phyloP scores from a whole-genome alignment of 2,113 vertebrate species.

The Tachysurus vachellii region DNA sequence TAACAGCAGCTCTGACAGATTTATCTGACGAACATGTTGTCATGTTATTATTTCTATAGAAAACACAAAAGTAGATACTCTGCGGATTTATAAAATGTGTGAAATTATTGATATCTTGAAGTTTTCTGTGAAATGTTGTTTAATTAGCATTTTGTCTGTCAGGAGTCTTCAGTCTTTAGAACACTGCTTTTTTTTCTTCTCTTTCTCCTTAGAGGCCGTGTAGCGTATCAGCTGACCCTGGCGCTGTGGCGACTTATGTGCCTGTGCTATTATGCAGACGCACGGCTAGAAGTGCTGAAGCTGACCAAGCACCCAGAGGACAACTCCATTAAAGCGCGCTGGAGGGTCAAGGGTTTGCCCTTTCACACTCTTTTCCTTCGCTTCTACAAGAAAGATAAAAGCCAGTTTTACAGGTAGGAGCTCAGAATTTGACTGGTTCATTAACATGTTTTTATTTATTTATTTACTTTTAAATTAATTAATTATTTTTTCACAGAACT shows the following conservation, averaged over 20 bases:
- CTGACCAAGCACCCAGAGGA: constrained; percentile 85
- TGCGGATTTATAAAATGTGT: background rate
- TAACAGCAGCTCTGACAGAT: background rate
- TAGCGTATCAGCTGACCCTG: constrained; percentile 73
- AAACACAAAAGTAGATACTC: background rate
- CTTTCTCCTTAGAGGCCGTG: constrained; percentile 65
- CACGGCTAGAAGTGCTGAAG: constrained; percentile 83
- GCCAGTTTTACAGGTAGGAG: constrained; percentile 76
- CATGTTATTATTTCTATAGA: background rate
- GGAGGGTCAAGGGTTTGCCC: constrained; percentile 83
- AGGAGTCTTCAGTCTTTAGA: background rate
- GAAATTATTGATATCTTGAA: background rate
- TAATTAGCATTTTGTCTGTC: background rate
- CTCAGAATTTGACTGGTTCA: background rate
- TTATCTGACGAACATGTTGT: background rate
- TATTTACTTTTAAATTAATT: background rate
- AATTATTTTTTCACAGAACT: constrained; percentile 64
- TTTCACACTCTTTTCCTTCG: constrained; percentile 74
- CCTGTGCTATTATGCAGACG: constrained; percentile 78
- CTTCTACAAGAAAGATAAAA: constrained; percentile 83
- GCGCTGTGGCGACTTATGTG: constrained; percentile 76
- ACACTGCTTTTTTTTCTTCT: constrained; percentile 17
- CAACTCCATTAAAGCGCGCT: constrained; percentile 82
- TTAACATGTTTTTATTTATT: background rate
- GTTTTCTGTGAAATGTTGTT: background rate